phyloP scores from a whole-genome alignment of 2,797 vertebrate species.

The Oreortyx pictus region DNA sequence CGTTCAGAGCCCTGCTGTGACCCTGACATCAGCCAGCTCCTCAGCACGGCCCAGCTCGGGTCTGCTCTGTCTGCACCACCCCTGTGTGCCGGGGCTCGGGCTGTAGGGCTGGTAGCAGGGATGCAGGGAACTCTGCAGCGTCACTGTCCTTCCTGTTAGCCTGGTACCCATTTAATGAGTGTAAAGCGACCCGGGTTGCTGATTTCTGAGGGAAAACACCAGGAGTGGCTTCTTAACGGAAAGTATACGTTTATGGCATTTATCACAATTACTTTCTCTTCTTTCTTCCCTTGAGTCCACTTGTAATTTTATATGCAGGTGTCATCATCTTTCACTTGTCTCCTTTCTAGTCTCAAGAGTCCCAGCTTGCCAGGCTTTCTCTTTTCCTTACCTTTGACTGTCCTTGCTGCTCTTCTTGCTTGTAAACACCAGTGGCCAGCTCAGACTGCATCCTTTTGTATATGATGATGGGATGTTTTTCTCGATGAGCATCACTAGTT shows the following conservation, averaged over 20 bases:
- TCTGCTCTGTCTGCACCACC: accelerated
- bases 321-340: not conserved
- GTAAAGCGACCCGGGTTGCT: not conserved
- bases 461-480: not conserved
- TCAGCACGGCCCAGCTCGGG: not conserved
- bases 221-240: not conserved
- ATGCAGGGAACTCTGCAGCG: not conserved
- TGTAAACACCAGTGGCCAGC: not conserved
- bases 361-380: not conserved
- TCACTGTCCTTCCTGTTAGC: not conserved
- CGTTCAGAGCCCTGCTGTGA: not conserved
- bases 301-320: not conserved
- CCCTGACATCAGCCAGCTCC: not conserved
- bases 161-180: not conserved
- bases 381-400: not conserved
- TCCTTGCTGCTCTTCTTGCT: not conserved
- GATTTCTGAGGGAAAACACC: not conserved
- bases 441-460: not conserved
- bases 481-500: not conserved
- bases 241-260: not conserved
- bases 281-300: not conserved
- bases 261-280: not conserved
- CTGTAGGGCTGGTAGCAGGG: not conserved
- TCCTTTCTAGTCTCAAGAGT: not conserved
- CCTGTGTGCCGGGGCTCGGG: not conserved